Evolutionary conservation across 2,797 vertebrate genomes (phyloP), one percentile per base, ranked within the genome.

Genomic region (Melanotaenia maccullochi): DNA sequence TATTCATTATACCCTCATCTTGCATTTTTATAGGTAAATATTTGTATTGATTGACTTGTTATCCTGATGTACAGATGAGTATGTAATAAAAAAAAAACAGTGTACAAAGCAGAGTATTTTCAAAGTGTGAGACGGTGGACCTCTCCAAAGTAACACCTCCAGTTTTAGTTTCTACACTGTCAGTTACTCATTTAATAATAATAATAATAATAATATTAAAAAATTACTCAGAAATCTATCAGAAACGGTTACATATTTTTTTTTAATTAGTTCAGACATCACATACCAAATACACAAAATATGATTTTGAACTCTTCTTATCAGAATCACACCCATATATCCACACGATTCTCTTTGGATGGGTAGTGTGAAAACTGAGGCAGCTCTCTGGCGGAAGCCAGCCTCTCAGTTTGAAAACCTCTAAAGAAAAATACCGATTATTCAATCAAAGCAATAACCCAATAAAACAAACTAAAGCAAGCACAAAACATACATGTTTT

Each of bases 401-500:
- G 47, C 16, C 22, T n/a, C 57, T 35, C 47, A 60, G 0, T 54
- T 61, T 42, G 25, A 32, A 61, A 16, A 56, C 14, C 20, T 24
- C 6, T 44, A 14, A 18, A 52, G 44, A 63, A 55, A 52, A 64
- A 4, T 1, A 35, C 4, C 5, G 44, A 67, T 42, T 44, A 30
- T 55, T 47, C 11, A 51, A 44, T 68, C 58, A 24, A 75, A 66
- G 16, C 40, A 38, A 38, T 3, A 33, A 40, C 13, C 3, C 35
- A 36, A 36, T 0, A 44, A 44, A 44, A 49, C 8, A n/a, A 65
- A 64, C 63, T 6, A 33, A 33, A 65, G 28, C 65, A 38, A 65
- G 44, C 63, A 63, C 7, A 24, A 58, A 36, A 42, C 9, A 36
- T 42, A 67, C 13, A 35, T 70, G 32, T 63, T 64, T 60, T 47